These are phyloP conservation scores for Pogonognathellus flavescens DNA, from an alignment of 1,140 invertebrate genomes.

Conservation along the genomic window DNA sequence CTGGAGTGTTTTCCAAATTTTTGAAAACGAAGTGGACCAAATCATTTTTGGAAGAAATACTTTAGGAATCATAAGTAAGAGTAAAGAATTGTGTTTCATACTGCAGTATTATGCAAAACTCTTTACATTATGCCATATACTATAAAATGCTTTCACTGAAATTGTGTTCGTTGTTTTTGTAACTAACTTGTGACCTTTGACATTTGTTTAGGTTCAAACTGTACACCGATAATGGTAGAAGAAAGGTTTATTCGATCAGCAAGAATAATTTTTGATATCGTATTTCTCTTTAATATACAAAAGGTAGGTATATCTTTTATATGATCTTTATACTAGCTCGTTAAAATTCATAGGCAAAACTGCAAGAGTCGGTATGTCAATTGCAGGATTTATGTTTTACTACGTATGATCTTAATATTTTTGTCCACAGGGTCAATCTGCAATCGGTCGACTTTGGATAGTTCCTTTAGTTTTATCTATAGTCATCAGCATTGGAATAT, in stretches of 20 bases:
- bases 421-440: not conserved
- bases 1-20: constrained; percentile 17
- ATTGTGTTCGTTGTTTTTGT: too few species aligned
- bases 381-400: too few species aligned
- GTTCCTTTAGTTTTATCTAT: constrained; percentile 28
- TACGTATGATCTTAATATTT: too few species aligned
- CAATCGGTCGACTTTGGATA: constrained; percentile 36
- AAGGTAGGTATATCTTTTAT: not conserved
- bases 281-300: constrained; percentile 37
- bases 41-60: constrained; percentile 38
- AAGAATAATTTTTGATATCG: constrained; percentile 47
- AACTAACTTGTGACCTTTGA: too few species aligned
- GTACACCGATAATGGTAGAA: constrained; percentile 46
- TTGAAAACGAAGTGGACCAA: constrained; percentile 50
- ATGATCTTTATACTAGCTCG: too few species aligned
- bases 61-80: constrained; percentile 8
- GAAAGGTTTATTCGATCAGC: constrained; percentile 45
- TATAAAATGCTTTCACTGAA: too few species aligned
- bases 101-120: too few species aligned
- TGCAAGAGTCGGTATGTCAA: too few species aligned
- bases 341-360: not conserved
- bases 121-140: too few species aligned
- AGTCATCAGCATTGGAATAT: constrained; percentile 47
- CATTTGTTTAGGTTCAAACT: constrained; percentile 39
- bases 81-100: too few species aligned